Percentiles rank a stretch among this genome's conserved stretches.
Evolutionary conservation across 1,140 invertebrate genomes (phyloP).

Genomic region (Pseudomyrmex sp.): DNA sequence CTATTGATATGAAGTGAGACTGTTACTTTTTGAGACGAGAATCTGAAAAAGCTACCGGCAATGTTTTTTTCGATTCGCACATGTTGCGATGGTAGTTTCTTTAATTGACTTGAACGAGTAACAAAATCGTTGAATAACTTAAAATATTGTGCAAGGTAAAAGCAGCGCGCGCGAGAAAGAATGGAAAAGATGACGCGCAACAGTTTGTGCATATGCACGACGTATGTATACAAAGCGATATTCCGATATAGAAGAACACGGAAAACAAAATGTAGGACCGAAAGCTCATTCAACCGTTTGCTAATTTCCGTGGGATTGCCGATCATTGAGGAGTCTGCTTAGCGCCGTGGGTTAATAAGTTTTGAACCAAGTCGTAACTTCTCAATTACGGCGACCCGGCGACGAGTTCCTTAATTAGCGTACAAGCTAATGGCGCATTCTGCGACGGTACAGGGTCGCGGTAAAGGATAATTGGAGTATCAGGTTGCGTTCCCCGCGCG

Average conservation of each 20-base stretch:
- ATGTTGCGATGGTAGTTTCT: too few species aligned
- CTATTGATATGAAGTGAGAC: too few species aligned
- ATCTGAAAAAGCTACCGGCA: too few species aligned
- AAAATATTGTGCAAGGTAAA: too few species aligned
- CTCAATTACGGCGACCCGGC: slow-evolving; percentile 47
- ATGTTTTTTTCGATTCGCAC: too few species aligned
- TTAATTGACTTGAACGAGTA: too few species aligned
- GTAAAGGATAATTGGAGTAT: slow-evolving; percentile 49
- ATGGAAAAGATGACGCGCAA: too few species aligned
- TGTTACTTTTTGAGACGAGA: too few species aligned
- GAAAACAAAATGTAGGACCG: not conserved
- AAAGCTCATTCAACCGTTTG: not conserved
- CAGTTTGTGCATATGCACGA: too few species aligned
- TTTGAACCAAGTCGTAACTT: slow-evolving; percentile 15
- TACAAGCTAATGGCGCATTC: slow-evolving; percentile 27
- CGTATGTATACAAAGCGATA: not conserved
- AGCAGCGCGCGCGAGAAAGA: too few species aligned
- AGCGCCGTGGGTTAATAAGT: slow-evolving; percentile 21
- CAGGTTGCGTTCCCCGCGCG: slow-evolving; percentile 12
- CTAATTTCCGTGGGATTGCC: slow-evolving; percentile 57
- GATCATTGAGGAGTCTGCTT: not conserved
- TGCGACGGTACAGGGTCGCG: slow-evolving; percentile 1
- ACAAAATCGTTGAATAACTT: too few species aligned
- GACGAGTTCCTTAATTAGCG: slow-evolving; percentile 53
- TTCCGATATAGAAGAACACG: not conserved